Percentiles rank a stretch among this genome's conserved stretches.
phyloP scores from a whole-genome alignment of 2,113 vertebrate genomes.

The Clarias macrocephalus region DNA sequence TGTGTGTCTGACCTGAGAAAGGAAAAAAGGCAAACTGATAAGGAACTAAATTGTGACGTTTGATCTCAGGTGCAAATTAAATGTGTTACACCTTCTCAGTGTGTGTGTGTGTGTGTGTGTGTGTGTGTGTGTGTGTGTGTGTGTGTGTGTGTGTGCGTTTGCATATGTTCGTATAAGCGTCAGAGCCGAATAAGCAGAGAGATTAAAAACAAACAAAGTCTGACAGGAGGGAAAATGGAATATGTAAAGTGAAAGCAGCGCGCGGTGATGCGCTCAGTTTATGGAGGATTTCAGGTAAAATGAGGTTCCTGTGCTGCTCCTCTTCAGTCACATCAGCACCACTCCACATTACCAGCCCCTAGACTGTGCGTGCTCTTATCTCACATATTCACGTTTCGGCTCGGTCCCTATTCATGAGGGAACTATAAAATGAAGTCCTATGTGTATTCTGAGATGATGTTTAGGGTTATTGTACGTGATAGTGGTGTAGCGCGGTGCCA shows the following conservation, averaged over 20 bases:
- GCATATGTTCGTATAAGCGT: neutral
- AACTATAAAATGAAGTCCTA: neutral
- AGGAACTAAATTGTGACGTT: neutral
- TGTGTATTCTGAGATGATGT: neutral
- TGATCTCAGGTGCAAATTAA: neutral
- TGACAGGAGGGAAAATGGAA: constrained; percentile 29
- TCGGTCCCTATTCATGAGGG: neutral
- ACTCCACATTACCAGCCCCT: neutral
- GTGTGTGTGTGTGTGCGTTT: constrained; percentile 10
- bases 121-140: constrained; percentile 16
- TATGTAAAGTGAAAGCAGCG: constrained; percentile 17
- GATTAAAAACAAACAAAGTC: constrained; percentile 32
- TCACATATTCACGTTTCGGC: neutral
- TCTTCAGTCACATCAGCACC: neutral
- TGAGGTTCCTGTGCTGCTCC: constrained; percentile 6
- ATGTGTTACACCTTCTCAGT: neutral
- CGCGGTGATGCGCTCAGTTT: neutral
- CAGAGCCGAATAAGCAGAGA: constrained; percentile 24
- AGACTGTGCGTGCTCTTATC: neutral
- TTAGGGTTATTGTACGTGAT: neutral
- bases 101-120: constrained; percentile 13
- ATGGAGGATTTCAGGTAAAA: constrained; percentile 1
- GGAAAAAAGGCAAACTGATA: neutral
- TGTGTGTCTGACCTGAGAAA: neutral
- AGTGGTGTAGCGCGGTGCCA: neutral